Percentiles rank a stretch among this genome's conserved stretches.
Conservation (phyloP, 1,140 invertebrate species). For the Heliconius nattereri region DNA sequence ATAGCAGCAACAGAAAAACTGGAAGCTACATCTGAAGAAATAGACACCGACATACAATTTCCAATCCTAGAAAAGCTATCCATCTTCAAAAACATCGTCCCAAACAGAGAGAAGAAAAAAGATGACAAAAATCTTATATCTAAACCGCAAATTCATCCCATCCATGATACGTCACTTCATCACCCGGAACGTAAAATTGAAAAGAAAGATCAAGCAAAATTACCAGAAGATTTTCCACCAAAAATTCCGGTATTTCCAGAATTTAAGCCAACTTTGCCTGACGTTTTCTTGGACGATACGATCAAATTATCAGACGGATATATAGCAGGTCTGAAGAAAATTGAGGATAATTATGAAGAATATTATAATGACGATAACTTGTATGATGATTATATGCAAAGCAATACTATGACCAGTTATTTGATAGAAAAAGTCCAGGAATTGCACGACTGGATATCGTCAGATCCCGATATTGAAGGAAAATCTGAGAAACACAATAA, state of each 20-base stretch:
- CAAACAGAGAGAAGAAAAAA: constrained; percentile 56
- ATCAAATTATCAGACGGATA: constrained; percentile 53
- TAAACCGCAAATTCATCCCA: constrained; percentile 67
- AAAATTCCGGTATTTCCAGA: constrained; percentile 50
- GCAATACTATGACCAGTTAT: constrained; percentile 71
- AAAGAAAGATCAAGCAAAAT: constrained; percentile 66
- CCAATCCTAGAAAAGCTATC: constrained; percentile 62
- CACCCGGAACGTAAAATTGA: constrained; percentile 69
- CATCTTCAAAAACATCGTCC: constrained; percentile 68
- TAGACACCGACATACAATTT: constrained; percentile 52
- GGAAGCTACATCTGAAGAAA: constrained; percentile 42
- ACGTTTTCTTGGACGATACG: constrained; percentile 45
- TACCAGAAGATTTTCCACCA: constrained; percentile 30
- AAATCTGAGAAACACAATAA: constrained; percentile 41
- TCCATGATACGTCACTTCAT: constrained; percentile 59
- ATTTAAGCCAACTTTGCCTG: constrained; percentile 63
- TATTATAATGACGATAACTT: constrained; percentile 72
- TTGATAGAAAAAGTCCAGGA: constrained; percentile 79
- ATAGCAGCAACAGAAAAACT: constrained; percentile 30
- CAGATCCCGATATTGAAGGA: constrained; percentile 61
- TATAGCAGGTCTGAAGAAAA: constrained; percentile 45
- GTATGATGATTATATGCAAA: constrained; percentile 74
- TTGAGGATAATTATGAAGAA: constrained; percentile 57
- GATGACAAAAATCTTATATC: constrained; percentile 49
- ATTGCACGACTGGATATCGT: constrained; percentile 77